phyloP scores from a whole-genome alignment of 2,113 vertebrate species.

The chimpanzee (Pan troglodytes) region DNA sequence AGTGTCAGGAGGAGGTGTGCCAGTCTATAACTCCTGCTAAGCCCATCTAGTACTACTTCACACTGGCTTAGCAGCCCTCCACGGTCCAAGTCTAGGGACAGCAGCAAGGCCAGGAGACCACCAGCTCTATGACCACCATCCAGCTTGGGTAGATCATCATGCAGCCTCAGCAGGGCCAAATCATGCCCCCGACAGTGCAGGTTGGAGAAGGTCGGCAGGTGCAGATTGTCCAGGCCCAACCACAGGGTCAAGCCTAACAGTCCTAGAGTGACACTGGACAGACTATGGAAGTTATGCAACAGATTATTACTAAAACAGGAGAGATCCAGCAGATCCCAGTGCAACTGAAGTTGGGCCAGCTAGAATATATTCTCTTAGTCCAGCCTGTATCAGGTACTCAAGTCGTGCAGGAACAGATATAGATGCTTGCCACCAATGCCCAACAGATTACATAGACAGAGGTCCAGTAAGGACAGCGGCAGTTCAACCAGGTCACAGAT shows the following conservation, averaged over 20 bases:
- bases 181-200: conserved; percentile 95
- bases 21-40: conserved; percentile 95
- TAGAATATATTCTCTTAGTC: conserved; percentile 98
- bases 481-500: conserved; percentile 98
- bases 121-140: conserved; percentile 93
- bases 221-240: conserved; percentile 96
- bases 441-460: conserved; percentile 96
- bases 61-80: conserved; percentile 95
- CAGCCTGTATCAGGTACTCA: conserved; percentile 97
- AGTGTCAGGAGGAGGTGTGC: conserved; percentile 98
- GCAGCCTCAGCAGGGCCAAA: conserved; percentile 96
- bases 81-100: conserved; percentile 96
- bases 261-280: conserved; percentile 90
- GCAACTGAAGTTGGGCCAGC: conserved; percentile 96
- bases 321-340: conserved; percentile 99
- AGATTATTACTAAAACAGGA: conserved; percentile 99
- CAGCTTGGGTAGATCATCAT: conserved; percentile 99
- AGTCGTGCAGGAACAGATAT: conserved; percentile 98
- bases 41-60: conserved; percentile 99
- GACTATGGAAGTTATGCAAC: conserved; percentile 99
- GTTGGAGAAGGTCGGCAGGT: conserved; percentile 98
- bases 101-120: conserved; percentile 93
- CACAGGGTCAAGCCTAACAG: conserved; percentile 92
- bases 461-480: conserved; percentile 96
- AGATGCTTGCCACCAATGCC: conserved; percentile 93